Evolutionary conservation across 1,140 invertebrate genomes (phyloP).

Genomic region (Drosophila bipectinata): DNA sequence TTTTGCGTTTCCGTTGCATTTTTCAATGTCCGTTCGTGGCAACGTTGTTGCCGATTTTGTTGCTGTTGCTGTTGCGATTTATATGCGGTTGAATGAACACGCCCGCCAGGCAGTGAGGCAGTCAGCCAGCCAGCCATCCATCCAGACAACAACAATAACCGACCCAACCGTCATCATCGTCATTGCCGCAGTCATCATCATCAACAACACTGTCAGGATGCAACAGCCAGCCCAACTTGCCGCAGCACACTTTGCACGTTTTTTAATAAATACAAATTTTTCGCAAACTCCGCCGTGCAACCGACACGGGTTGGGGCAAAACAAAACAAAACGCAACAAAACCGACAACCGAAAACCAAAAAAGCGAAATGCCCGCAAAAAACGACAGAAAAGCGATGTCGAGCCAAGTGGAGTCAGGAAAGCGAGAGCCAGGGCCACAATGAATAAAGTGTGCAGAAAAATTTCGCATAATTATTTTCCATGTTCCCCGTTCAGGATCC

Average conservation of each 20-base stretch:
- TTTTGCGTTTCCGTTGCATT: constrained; percentile 68
- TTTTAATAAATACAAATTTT: constrained; percentile 70
- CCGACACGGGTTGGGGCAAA: constrained; percentile 17
- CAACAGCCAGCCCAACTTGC: constrained; percentile 22
- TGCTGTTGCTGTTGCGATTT: constrained; percentile 63
- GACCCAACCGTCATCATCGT: constrained; percentile 47
- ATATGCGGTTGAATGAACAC: constrained; percentile 81
- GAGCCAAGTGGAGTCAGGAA: constrained; percentile 15
- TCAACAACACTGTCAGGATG: constrained; percentile 30
- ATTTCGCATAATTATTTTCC: constrained; percentile 78
- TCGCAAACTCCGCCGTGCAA: constrained; percentile 49
- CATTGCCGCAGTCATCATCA: constrained; percentile 37
- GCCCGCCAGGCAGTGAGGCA: constrained; percentile 50
- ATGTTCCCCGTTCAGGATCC: constrained; percentile 43
- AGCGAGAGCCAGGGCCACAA: constrained; percentile 37
- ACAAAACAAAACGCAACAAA: constrained; percentile 13
- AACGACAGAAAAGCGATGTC: constrained; percentile 7
- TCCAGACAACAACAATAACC: constrained; percentile 43
- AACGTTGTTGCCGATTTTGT: constrained; percentile 5
- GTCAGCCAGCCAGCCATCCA: constrained; percentile 1
- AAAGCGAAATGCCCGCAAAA: constrained; percentile 9
- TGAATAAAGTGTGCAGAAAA: constrained; percentile 68
- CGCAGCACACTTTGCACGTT: constrained; percentile 40
- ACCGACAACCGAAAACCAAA: not conserved
- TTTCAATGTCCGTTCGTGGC: constrained; percentile 49